Percentiles rank a stretch among this genome's conserved stretches.
phyloP scores from a whole-genome alignment of 2,797 vertebrate species.

The Danio tinwini region DNA sequence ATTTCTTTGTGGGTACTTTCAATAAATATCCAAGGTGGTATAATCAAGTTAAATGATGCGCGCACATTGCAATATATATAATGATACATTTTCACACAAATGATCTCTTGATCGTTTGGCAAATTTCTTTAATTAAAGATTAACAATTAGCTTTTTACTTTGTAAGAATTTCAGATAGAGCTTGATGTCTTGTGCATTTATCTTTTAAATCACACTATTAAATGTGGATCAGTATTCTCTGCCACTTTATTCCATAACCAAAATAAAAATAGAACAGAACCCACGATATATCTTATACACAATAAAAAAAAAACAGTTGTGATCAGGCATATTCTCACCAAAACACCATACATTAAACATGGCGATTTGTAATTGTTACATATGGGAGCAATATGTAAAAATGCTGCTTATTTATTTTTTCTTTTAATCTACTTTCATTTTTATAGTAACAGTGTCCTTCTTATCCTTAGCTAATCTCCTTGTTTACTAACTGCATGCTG shows the following conservation, averaged over 20 bases:
- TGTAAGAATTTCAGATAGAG: background rate
- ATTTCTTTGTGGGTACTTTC: constrained; percentile 26
- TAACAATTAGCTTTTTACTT: background rate
- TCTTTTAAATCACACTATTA: background rate
- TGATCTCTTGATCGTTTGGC: background rate
- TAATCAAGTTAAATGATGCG: too few species aligned
- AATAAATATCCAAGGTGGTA: background rate
- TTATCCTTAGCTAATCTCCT: constrained; percentile 4
- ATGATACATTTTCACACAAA: background rate
- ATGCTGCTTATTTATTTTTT: constrained; percentile 53
- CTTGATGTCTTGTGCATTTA: constrained; percentile 1
- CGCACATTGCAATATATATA: background rate
- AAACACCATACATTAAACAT: constrained; percentile 5
- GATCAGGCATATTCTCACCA: background rate
- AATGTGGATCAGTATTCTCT: background rate
- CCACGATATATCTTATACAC: background rate
- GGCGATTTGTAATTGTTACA: constrained; percentile 28
- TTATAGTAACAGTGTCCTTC: constrained; percentile 12
- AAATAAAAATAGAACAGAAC: constrained; percentile 10
- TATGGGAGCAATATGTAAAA: constrained; percentile 57
- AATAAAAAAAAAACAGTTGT: background rate
- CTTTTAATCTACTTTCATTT: constrained; percentile 29
- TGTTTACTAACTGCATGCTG: constrained; percentile 64
- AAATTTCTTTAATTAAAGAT: background rate
- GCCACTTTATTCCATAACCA: background rate